These are phyloP conservation scores for Antheraea mylitta DNA, from an alignment of 1,140 invertebrate species.

Conservation along the genomic window DNA sequence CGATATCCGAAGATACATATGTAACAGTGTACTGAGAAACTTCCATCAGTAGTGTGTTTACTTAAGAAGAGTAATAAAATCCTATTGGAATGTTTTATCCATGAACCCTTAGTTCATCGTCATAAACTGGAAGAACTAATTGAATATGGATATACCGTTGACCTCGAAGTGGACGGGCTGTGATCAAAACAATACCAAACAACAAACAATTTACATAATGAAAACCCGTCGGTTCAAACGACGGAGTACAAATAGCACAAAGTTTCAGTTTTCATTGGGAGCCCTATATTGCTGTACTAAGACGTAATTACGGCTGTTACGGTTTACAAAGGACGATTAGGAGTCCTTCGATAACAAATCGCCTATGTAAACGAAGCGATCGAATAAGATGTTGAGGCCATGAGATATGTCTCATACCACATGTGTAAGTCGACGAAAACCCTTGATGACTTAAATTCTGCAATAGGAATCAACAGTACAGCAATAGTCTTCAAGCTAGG, in stretches of 20 bases:
- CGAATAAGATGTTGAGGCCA: too few relatives aligned
- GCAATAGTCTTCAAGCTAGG: too few relatives aligned
- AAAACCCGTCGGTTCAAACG: neutral
- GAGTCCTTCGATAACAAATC: neutral
- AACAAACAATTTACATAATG: constrained; percentile 3
- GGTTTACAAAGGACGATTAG: neutral
- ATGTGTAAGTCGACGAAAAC: too few relatives aligned
- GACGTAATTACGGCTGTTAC: neutral
- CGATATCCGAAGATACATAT: too few relatives aligned
- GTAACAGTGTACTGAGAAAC: too few relatives aligned
- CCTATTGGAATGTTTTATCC: neutral
- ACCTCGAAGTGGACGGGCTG: neutral
- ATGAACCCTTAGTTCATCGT: neutral
- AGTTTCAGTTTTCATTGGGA: neutral
- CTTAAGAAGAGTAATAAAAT: neutral
- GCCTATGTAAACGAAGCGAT: too few relatives aligned
- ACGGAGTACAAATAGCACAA: neutral
- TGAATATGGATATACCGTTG: constrained; percentile 4
- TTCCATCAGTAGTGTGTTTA: neutral
- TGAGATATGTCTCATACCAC: too few relatives aligned
- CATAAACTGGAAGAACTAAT: neutral
- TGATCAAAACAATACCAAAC: constrained; percentile 2
- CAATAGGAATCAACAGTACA: too few relatives aligned
- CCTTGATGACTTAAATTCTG: too few relatives aligned
- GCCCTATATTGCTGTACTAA: neutral